These are phyloP conservation scores for Athalia circularis DNA, from an alignment of 2,888 invertebrate species.

Conservation along the genomic window DNA sequence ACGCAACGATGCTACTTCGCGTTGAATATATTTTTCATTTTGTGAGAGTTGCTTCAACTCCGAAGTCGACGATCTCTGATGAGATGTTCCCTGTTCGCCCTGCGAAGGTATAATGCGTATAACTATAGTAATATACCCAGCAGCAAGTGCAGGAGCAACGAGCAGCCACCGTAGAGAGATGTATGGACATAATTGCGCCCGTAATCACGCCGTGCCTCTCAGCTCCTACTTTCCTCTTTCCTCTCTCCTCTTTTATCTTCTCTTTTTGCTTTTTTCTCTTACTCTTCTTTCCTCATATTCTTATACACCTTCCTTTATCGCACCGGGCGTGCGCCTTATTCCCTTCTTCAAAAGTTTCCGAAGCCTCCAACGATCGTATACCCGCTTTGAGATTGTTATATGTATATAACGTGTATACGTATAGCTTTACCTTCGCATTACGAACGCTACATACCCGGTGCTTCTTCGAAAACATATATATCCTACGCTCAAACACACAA, in stretches of 20 bases:
- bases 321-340: constrained; percentile 32
- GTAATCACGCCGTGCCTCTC: constrained; percentile 49
- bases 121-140: too few species aligned
- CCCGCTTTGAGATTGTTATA: not conserved
- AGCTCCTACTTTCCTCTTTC: constrained; percentile 49
- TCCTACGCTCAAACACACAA: not conserved
- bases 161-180: too few species aligned
- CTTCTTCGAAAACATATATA: not conserved
- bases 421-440: not conserved
- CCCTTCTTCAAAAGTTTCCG: constrained; percentile 10
- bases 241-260: constrained; percentile 33
- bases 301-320: constrained; percentile 47
- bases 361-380: not conserved
- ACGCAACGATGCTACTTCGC: too few species aligned
- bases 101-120: too few species aligned
- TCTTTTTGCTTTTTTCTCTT: constrained; percentile 42
- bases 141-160: too few species aligned
- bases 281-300: constrained; percentile 33
- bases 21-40: too few species aligned
- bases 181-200: constrained; percentile 25
- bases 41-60: too few species aligned
- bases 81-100: too few species aligned
- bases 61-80: too few species aligned
- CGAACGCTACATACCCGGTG: too few species aligned
- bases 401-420: not conserved